Conservation (phyloP, 2,113 vertebrate species). For the Chiloscyllium plagiosum region DNA sequence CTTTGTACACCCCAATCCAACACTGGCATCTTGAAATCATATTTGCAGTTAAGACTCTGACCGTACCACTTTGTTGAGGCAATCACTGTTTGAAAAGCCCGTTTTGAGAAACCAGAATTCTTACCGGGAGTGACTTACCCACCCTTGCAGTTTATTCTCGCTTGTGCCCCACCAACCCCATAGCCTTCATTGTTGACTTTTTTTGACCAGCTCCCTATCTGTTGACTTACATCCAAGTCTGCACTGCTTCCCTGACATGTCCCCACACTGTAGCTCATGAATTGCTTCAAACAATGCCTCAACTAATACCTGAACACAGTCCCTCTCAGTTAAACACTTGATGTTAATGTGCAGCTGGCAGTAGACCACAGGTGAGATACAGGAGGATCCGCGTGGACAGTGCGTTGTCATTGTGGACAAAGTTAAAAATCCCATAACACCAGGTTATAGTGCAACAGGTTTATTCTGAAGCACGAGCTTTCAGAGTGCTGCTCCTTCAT, state of each 20-base stretch:
- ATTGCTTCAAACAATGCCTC: not conserved
- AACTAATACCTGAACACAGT: not conserved
- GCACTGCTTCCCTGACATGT: not conserved
- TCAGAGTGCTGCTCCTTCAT: no score
- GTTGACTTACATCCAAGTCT: not conserved
- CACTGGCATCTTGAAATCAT: no score
- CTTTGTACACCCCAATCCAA: no score
- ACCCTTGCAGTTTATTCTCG: not conserved
- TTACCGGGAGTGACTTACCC: no score
- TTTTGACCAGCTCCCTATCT: not conserved
- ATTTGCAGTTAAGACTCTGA: not conserved
- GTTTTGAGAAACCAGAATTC: not conserved
- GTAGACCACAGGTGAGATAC: not conserved
- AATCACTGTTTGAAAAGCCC: not conserved
- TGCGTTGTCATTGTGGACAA: not conserved
- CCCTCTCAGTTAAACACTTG: not conserved
- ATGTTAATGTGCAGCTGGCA: not conserved
- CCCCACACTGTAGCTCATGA: not conserved
- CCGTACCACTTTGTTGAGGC: not conserved
- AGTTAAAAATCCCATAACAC: no score
- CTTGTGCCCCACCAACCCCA: not conserved
- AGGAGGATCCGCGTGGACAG: not conserved
- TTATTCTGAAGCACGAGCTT: no score
- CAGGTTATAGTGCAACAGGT: no score
- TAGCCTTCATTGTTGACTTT: not conserved